Evolutionary conservation across 1,140 invertebrate species (phyloP).

Genomic region (Dreissena rostriformis): DNA sequence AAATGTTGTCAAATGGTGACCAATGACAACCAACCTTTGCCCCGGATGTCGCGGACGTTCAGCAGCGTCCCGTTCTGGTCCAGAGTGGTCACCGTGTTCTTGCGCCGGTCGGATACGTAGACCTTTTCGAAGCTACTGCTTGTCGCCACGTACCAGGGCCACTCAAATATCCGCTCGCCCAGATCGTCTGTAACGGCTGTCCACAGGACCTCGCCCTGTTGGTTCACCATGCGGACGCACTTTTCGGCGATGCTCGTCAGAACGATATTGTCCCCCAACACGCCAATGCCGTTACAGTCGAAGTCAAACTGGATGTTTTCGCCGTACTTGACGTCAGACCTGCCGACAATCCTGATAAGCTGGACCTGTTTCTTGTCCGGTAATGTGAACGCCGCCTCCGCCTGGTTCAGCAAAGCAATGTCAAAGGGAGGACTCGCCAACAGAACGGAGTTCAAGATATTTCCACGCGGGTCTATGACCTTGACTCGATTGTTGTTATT

Average conservation of each 20-base stretch:
- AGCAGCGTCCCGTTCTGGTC: slow-evolving; percentile 1
- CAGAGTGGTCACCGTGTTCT: slow-evolving; percentile 36
- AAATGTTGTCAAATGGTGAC: no score
- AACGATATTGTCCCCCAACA: slow-evolving; percentile 9
- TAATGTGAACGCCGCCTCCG: slow-evolving; percentile 16
- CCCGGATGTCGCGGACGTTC: slow-evolving; percentile 1
- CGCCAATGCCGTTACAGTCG: slow-evolving; percentile 37
- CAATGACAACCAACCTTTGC: slow-evolving; percentile 8
- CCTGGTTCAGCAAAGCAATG: slow-evolving; percentile 29
- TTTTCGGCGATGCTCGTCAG: slow-evolving; percentile 41
- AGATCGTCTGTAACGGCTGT: not conserved
- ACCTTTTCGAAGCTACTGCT: slow-evolving; percentile 11
- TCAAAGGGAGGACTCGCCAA: slow-evolving; percentile 41
- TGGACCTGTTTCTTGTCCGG: slow-evolving; percentile 43
- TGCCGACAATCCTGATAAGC: slow-evolving; percentile 24
- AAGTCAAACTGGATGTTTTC: slow-evolving; percentile 22
- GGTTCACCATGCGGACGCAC: not conserved
- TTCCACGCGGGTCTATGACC: slow-evolving; percentile 4
- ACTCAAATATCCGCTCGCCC: slow-evolving; percentile 37
- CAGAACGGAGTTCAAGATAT: slow-evolving; percentile 5
- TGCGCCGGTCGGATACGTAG: slow-evolving; percentile 39
- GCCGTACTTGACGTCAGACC: slow-evolving; percentile 29
- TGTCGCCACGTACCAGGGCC: slow-evolving; percentile 44
- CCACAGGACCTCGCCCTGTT: slow-evolving; percentile 24
- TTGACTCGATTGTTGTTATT: slow-evolving; percentile 40